A percentile compares a stretch with the other conserved stretches of the same genome.
These are phyloP conservation scores for Idaea straminata DNA, from an alignment of 2,888 invertebrate species.

Conservation along the genomic window DNA sequence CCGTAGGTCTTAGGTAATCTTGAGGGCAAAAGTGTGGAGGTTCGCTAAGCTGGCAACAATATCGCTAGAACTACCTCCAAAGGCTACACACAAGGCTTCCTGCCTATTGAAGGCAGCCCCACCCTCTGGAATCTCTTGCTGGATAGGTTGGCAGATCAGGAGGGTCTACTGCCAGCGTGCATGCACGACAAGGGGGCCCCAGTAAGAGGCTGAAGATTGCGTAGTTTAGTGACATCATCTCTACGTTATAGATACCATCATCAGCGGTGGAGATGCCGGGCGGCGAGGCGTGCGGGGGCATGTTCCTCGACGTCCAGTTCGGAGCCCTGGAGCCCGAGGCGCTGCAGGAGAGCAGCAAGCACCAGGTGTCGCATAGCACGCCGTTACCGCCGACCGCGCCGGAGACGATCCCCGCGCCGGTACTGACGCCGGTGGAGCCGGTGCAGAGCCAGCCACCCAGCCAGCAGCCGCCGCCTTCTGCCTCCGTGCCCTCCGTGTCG, in stretches of 20 bases:
- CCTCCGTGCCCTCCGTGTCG: slow-evolving; percentile 63
- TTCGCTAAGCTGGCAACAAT: no score
- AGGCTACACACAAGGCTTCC: no score
- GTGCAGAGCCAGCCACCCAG: slow-evolving; percentile 47
- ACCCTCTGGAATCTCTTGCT: no score
- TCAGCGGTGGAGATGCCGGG: slow-evolving; percentile 98
- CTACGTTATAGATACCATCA: slow-evolving; percentile 86
- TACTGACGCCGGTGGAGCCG: slow-evolving; percentile 4
- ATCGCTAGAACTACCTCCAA: no score
- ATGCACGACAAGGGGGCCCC: no score
- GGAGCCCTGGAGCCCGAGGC: slow-evolving; percentile 87
- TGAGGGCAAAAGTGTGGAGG: no score
- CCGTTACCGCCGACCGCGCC: not conserved
- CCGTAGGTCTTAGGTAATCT: no score
- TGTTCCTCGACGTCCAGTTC: slow-evolving; percentile 95
- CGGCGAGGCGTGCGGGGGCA: slow-evolving; percentile 86
- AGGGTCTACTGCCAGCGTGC: no score
- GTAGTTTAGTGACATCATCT: not conserved
- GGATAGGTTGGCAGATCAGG: no score
- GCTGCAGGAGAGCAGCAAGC: slow-evolving; percentile 33
- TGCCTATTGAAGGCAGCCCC: no score
- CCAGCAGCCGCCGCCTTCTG: slow-evolving; percentile 56
- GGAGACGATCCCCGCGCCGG: not conserved
- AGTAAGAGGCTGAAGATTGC: no score
- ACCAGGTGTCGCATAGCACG: slow-evolving; percentile 2